Base-by-base conservation (phyloP, 2,888 invertebrate species). In the Apantesis nais region DNA sequence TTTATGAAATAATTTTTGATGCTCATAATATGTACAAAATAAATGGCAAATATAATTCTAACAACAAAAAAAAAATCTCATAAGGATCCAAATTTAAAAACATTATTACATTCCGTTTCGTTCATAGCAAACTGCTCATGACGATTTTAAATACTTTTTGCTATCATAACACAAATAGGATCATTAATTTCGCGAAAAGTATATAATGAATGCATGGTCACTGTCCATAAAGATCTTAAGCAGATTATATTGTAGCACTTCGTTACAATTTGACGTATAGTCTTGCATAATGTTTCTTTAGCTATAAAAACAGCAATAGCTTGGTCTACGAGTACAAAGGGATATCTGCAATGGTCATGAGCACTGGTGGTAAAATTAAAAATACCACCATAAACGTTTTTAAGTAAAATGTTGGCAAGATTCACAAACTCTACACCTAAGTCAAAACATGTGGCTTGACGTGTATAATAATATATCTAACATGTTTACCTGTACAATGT, bases 401-500 rank as follows among this genome's bases (percentile, higher is more conserved):
- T n/a, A n/a, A n/a, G n/a, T n/a, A n/a, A n/a, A n/a, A n/a, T n/a
- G n/a, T n/a, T n/a, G n/a, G n/a, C n/a, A n/a, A n/a, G n/a, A n/a
- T 34, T 34, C 34, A 34, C 2, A 34, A 34, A 34, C 34, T 34
- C 34, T 34, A 2, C 34, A 34, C 34, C 34, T 34, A 4, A 34
- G 34, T 34, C 34, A 34, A 34, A 34, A 34, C 5, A 34, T n/a
- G n/a, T n/a, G n/a, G n/a, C n/a, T n/a, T n/a, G n/a, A n/a, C n/a
- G n/a, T n/a, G n/a, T n/a, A n/a, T n/a, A n/a, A n/a, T n/a, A n/a
- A n/a, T n/a, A n/a, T n/a, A n/a, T n/a, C n/a, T n/a, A n/a, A n/a
- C n/a, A n/a, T n/a, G n/a, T 83, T 75, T 71, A 95, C 95, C 92
- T 93, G 94, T 76, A 98, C 89, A 77, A 98, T 95, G 88, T 97